Base-by-base conservation (phyloP, 53 echinoderm and acorn worm genomes). In the Paracentrotus lividus region DNA sequence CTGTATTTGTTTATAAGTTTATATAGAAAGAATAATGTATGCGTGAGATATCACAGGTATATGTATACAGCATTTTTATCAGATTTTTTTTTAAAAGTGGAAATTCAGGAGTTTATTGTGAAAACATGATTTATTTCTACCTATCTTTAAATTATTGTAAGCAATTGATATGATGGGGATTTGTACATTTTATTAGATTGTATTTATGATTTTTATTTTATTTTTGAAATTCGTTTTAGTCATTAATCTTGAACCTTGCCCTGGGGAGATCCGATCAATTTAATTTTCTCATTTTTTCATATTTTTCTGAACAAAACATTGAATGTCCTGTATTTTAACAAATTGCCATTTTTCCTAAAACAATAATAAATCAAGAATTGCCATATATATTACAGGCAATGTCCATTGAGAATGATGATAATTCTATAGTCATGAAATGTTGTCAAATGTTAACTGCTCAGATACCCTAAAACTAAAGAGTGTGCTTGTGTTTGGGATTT, bases 21-120 rank as follows among this genome's bases (percentile, higher is more conserved):
- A 87, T 87, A 87, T 38, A 87, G 55, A 31, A 34, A 87, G 45
- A 87, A n/a, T n/a, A n/a, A 38, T n/a, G 87, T 38, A 8, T 7
- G 51, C 47, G 49, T 72, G 31, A 29, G 64, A 47, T 47, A 81
- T 81, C 81, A 56, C 47, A 36, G 54, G 33, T 86, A 38, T 86
- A 55, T 86, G 86, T 86, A 55, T 86, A 86, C 54, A 86, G 86
- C 86, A 86, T 56, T 86, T 85, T 86, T 86, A 86, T 86, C 56
- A 85, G 85, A 55, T 86, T 49, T 86, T 54, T 86, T 86, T 36
- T n/a, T n/a, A n/a, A n/a, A 49, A 85, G 34, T 47, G 36, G 18
- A 72, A 38, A 72, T 15, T 36, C 5, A 81, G 12, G 47, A 47
- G 27, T 81, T 44, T 45, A 81, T 81, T 14, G 2, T n/a, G 14